Conservation (phyloP, 2,797 vertebrate genomes). For the Smutsia gigantea region DNA sequence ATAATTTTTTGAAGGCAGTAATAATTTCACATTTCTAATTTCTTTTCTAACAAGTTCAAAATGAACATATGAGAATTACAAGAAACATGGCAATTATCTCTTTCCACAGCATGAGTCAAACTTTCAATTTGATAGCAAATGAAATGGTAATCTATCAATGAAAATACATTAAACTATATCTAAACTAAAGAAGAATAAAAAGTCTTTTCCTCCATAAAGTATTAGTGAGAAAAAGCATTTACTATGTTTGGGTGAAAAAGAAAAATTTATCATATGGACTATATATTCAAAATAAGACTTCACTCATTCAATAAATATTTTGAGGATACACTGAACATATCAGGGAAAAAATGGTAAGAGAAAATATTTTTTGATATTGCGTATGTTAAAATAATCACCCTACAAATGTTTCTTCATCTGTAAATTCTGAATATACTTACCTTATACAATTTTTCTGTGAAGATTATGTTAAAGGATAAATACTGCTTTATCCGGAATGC, state of each 20-base stretch:
- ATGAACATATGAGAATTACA: background rate
- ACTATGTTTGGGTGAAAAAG: background rate
- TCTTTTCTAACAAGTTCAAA: slow-evolving; percentile 13
- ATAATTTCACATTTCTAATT: background rate
- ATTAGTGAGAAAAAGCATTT: background rate
- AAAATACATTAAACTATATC: background rate
- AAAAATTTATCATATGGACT: background rate
- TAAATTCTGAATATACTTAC: background rate
- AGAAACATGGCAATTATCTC: background rate
- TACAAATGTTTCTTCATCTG: background rate
- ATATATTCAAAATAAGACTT: background rate
- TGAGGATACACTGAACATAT: background rate
- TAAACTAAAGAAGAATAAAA: background rate
- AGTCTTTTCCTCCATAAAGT: background rate
- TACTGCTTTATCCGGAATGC: background rate
- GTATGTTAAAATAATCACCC: background rate
- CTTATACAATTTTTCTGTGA: background rate
- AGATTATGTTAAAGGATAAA: background rate
- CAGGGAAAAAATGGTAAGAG: background rate
- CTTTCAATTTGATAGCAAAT: background rate
- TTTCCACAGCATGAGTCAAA: background rate
- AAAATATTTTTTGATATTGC: background rate
- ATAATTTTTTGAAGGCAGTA: background rate
- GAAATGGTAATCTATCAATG: background rate
- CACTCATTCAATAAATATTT: background rate